Base-by-base conservation (phyloP, 2,888 invertebrate species). In the Nipponacmea schrenckii region DNA sequence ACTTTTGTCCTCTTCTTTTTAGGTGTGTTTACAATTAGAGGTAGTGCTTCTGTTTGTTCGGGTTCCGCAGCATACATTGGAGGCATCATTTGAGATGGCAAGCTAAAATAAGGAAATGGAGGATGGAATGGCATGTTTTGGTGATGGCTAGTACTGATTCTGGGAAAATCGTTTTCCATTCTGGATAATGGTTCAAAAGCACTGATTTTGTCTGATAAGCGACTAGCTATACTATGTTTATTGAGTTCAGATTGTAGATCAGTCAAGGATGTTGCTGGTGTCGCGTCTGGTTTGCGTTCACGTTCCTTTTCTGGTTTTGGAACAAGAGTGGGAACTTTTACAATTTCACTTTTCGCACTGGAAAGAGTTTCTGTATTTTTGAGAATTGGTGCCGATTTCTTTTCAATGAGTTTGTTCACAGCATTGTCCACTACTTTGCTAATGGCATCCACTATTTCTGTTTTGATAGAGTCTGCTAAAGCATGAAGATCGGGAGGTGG, bases 1-100 rank as follows among this genome's bases (percentile, higher is more conserved):
- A 97, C 91, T 94, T 98, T 98, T 88, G 97, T 97, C 71, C 98
- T 92, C 91, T 97, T 97, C 90, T 97, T 97, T 92, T 97, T 97
- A 90, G 96, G 96, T 2, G 97, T 97, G 65, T 95, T 95, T 81
- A 97, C 96, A 73, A 98, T 97, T 83, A 97, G 92, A 88, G 96
- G 96, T 72, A 98, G 92, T 4, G 97, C 96, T 89, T 97, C 97
- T 15, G 87, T 87, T 77, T 88, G 88, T 68, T 88, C 88, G 0
- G 86, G 87, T 67, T 85, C 84, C 45, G 80, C 79, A 65, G 80
- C 76, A 74, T 79, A 83, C 72, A 83, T 76, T n/a, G 82, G 78
- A 62, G 83, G 80, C 62, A 81, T 76, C 70, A 79, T 71, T 64
- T 80, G 81, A 31, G 79, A 71, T n/a, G 80, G 82, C 74, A 83